Conservation (phyloP, 2,888 invertebrate species). For the Helicoverpa assulta region DNA sequence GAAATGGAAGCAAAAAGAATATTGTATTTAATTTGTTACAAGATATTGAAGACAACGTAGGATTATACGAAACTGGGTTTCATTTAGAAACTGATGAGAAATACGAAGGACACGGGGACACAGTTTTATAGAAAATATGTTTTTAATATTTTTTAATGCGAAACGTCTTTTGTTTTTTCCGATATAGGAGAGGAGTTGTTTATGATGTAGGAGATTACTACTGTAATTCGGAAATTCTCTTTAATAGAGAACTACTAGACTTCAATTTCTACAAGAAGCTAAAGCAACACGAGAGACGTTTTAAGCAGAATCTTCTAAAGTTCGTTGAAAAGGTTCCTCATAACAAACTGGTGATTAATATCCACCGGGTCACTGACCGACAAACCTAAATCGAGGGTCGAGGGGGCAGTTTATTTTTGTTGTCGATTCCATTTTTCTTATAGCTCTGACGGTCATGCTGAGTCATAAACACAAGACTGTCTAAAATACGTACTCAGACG, state of each 20-base stretch:
- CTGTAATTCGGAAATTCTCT: too few species aligned
- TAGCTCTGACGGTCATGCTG: not conserved
- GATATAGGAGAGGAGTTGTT: too few species aligned
- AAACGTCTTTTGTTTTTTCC: too few species aligned
- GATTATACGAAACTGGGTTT: slow-evolving; percentile 3
- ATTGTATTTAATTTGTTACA: slow-evolving; percentile 35
- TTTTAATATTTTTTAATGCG: too few species aligned
- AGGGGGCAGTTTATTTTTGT: slow-evolving; percentile 2
- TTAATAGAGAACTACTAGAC: too few species aligned
- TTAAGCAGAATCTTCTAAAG: not conserved
- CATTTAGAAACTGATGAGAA: slow-evolving; percentile 11
- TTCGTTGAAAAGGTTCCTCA: not conserved
- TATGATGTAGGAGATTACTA: too few species aligned
- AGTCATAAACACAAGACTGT: not conserved
- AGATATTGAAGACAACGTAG: slow-evolving; percentile 14
- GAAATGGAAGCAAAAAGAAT: slow-evolving; percentile 17
- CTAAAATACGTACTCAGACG: not conserved
- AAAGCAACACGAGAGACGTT: too few species aligned
- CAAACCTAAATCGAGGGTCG: not conserved
- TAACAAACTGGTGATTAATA: not conserved
- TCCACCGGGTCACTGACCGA: not conserved
- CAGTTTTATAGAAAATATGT: too few species aligned
- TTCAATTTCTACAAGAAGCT: too few species aligned
- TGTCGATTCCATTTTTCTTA: not conserved
- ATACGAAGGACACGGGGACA: not conserved